These are phyloP conservation scores for Leistus spinibarbis DNA, from an alignment of 2,888 invertebrate genomes.

Conservation along the genomic window DNA sequence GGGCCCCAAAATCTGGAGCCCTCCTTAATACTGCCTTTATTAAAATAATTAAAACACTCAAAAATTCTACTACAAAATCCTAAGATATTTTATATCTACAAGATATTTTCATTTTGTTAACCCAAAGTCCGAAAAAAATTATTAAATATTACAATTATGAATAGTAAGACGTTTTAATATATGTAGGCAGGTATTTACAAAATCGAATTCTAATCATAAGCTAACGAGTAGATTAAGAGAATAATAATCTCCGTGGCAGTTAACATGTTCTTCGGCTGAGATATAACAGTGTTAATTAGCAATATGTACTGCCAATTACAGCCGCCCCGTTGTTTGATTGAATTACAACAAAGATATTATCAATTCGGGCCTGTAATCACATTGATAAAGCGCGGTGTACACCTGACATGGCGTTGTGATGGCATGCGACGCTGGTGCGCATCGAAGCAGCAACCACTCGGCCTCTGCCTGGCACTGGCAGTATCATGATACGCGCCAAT, in stretches of 20 bases:
- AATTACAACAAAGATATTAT: constrained; percentile 44
- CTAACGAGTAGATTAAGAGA: neutral
- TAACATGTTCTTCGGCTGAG: neutral
- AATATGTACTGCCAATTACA: constrained; percentile 37
- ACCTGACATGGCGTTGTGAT: constrained; percentile 5
- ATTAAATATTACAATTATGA: no score
- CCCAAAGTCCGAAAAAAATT: no score
- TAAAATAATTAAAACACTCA: no score
- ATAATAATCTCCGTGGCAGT: constrained; percentile 2
- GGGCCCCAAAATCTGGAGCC: no score
- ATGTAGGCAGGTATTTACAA: no score
- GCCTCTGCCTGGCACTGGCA: neutral
- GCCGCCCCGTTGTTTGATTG: constrained; percentile 27
- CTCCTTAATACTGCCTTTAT: no score
- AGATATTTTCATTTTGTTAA: no score
- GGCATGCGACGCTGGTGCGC: neutral
- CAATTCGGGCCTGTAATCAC: constrained; percentile 42
- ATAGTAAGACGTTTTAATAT: no score
- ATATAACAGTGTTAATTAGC: constrained; percentile 29
- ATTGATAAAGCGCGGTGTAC: constrained; percentile 18
- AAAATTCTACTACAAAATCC: no score
- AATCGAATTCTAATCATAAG: no score
- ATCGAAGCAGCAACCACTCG: neutral
- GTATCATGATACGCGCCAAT: neutral
- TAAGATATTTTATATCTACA: no score